Evolutionary conservation across 1,140 invertebrate genomes (phyloP).

Genomic region (Drosophila serrata): DNA sequence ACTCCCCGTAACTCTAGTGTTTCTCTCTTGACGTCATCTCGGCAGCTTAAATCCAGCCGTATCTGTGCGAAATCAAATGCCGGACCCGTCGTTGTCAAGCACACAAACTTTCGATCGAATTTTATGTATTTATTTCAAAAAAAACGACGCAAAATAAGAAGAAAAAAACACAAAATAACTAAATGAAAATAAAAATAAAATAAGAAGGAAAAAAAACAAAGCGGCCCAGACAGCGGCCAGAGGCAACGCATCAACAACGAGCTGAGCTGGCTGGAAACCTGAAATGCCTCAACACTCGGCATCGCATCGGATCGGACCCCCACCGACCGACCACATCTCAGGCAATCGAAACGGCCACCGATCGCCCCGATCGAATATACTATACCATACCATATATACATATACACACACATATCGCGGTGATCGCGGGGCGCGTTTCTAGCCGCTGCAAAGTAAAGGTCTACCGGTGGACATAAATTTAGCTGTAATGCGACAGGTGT

Average conservation of each 20-base stretch:
- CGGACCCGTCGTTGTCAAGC: constrained; percentile 70
- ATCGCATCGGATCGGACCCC: constrained; percentile 48
- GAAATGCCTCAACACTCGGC: constrained; percentile 80
- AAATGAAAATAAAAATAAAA: constrained; percentile 29
- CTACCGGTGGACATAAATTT: constrained; percentile 84
- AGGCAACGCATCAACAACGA: constrained; percentile 74
- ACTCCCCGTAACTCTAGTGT: constrained; percentile 29
- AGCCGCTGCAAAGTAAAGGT: constrained; percentile 81
- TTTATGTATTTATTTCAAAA: constrained; percentile 78
- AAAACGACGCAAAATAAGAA: constrained; percentile 41
- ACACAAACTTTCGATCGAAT: constrained; percentile 77
- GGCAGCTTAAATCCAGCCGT: constrained; percentile 12
- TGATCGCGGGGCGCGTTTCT: constrained; percentile 68
- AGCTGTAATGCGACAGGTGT: constrained; percentile 84
- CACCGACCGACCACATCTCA: constrained; percentile 70
- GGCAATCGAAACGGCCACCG: constrained; percentile 60
- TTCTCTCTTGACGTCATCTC: constrained; percentile 66
- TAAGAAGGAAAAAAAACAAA: constrained; percentile 65
- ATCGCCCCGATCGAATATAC: constrained; percentile 69
- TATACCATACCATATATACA: constrained; percentile 18
- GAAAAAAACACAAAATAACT: constrained; percentile 25
- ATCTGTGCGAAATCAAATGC: constrained; percentile 82
- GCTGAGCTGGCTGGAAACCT: constrained; percentile 59
- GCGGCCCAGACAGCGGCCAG: constrained; percentile 71
- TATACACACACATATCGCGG: constrained; percentile 22